A percentile compares a stretch with the other conserved stretches of the same genome.
These are phyloP conservation scores for Xiphorhynchus erythropygius DNA, from an alignment of 2,797 vertebrate species.

Conservation along the genomic window DNA sequence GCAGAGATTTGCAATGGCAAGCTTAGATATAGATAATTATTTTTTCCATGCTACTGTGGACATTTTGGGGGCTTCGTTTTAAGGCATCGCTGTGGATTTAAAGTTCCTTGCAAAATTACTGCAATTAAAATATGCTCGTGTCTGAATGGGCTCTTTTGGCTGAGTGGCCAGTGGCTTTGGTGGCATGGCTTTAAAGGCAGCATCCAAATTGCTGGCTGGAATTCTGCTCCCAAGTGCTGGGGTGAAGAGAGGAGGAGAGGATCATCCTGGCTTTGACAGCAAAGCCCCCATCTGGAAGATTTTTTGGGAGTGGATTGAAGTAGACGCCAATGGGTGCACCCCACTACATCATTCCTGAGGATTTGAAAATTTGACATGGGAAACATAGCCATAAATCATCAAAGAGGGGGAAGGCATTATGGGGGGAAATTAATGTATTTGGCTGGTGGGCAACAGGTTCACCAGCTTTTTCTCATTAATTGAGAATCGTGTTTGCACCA, in stretches of 20 bases:
- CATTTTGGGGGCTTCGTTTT: background rate
- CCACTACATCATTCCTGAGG: accelerated
- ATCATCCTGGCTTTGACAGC: background rate
- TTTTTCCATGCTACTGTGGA: background rate
- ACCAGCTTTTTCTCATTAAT: conserved; percentile 32
- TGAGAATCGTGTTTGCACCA: background rate
- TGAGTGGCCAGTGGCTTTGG: background rate
- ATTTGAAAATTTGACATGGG: conserved; percentile 7
- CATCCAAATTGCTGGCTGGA: background rate
- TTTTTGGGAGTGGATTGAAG: background rate
- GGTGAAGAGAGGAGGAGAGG: background rate
- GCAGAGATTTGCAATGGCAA: conserved; percentile 7
- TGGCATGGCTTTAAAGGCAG: background rate
- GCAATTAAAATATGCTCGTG: background rate
- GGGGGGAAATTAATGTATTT: background rate
- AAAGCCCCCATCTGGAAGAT: background rate
- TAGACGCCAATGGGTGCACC: background rate
- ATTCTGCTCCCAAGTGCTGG: background rate
- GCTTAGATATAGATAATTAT: background rate
- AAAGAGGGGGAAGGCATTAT: background rate
- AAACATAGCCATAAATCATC: background rate
- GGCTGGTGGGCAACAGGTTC: conserved; percentile 32
- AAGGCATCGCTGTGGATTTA: background rate
- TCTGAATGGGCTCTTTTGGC: background rate
- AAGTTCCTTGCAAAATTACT: background rate